Base-by-base conservation (phyloP, 2,797 vertebrate genomes). In the Tragelaphus eurycerus region DNA sequence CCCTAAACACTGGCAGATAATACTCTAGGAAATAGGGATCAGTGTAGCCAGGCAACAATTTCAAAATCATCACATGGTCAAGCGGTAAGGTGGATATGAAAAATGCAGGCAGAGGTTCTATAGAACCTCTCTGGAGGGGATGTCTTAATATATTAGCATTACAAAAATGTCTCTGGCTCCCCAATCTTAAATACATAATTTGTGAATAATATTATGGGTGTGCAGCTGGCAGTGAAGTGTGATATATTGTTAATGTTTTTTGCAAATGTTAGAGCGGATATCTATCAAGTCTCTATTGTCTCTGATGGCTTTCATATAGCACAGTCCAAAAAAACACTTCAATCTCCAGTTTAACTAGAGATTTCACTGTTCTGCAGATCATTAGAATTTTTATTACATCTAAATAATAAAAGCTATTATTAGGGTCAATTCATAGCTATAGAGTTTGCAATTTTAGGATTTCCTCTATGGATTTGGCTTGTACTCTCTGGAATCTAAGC, bases 351-450 rank as follows among this genome's bases (percentile, higher is more conserved):
- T 98, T 98, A 98, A 98, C 98, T 97, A 97, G 90, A 98, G 94
- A 90, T 98, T 98, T 98, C 97, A 97, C 97, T 98, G 54, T 98
- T 98, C 98, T 98, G 97, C 92, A 97, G 97, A 96, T 98, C 79
- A 97, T 98, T 98, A 97, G 93, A 98, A 99, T 98, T 99, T 98
- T 98, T 98, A 98, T 98, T 98, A 98, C 64, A 62, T 95, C 97
- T 98, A 98, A 98, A 99, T 98, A 98, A 98, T 98, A 98, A 99
- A 98, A 98, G 97, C 95, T 97, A 98, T 98, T 98, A 98, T 98
- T 98, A 98, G 98, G 97, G 98, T 98, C 98, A 98, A 97, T 96
- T 97, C 97, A 98, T 97, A 98, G 97, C 98, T 98, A 93, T 4
- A 50, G 97, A 98, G 97, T 98, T 98, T 98, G 97, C 93, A 97